These are phyloP conservation scores for Euborellia annulipes DNA, from an alignment of 1,140 invertebrate genomes.

Conservation along the genomic window DNA sequence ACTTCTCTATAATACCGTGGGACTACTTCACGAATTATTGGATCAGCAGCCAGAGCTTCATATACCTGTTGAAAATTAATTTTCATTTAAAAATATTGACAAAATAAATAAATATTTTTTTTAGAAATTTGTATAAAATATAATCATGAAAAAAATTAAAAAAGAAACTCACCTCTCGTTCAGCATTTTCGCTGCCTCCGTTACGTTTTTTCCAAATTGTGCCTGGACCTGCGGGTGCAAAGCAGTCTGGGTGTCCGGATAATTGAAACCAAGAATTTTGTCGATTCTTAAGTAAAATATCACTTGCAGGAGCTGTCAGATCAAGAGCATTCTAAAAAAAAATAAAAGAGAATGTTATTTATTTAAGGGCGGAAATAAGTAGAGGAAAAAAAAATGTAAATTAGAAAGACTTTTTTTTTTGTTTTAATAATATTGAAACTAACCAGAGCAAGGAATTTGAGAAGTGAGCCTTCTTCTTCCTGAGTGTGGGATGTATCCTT, in stretches of 20 bases:
- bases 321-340: slow-evolving; percentile 72
- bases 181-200: slow-evolving; percentile 32
- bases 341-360: too few relatives aligned
- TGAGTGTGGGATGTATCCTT: too few relatives aligned
- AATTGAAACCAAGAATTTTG: slow-evolving; percentile 77
- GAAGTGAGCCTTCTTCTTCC: slow-evolving; percentile 36
- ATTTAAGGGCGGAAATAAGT: slow-evolving; percentile 10
- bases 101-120: too few relatives aligned
- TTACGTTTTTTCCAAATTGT: slow-evolving; percentile 85
- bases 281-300: slow-evolving; percentile 64
- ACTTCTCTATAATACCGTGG: slow-evolving; percentile 78
- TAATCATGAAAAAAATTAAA: too few relatives aligned
- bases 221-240: slow-evolving; percentile 83
- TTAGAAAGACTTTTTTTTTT: slow-evolving; percentile 5
- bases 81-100: too few relatives aligned
- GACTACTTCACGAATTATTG: slow-evolving; percentile 55
- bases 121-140: too few relatives aligned
- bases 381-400: slow-evolving; percentile 7
- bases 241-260: slow-evolving; percentile 80
- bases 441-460: slow-evolving; percentile 46
- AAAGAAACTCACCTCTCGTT: slow-evolving; percentile 28
- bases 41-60: slow-evolving; percentile 59
- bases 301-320: slow-evolving; percentile 77
- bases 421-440: slow-evolving; percentile 23
- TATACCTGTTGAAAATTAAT: too few relatives aligned